Conservation (phyloP, 2,888 invertebrate species). For the Dilophus febrilis region DNA sequence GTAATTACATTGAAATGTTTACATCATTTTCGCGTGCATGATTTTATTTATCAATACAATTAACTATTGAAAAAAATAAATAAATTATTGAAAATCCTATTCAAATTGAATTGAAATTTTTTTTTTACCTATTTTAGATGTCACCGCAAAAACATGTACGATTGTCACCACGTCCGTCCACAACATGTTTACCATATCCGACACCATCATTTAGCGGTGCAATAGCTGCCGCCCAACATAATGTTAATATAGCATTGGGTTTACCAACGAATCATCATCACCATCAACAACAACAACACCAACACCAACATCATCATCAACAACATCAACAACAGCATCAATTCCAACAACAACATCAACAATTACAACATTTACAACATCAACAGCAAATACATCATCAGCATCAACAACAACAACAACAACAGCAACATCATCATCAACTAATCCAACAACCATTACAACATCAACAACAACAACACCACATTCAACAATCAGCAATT, state of each 20-base stretch:
- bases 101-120: no score
- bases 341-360: constrained; percentile 13
- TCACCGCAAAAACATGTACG: constrained; percentile 53
- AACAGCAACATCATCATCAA: constrained; percentile 6
- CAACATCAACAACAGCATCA: constrained; percentile 15
- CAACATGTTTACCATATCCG: constrained; percentile 29
- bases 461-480: constrained; percentile 13
- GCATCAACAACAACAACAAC: constrained; percentile 18
- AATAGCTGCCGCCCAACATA: constrained; percentile 6
- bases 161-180: constrained; percentile 47
- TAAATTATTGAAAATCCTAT: no score
- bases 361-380: constrained; percentile 11
- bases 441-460: constrained; percentile 1
- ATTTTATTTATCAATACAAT: no score
- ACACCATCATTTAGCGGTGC: constrained; percentile 19
- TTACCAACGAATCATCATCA: constrained; percentile 19
- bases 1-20: no score
- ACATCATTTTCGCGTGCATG: no score
- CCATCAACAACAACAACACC: constrained; percentile 12
- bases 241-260: constrained; percentile 11
- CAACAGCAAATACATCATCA: constrained; percentile 10
- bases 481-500: constrained; percentile 8
- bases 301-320: constrained; percentile 9
- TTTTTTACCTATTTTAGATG: constrained; percentile 15
- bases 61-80: no score